Evolutionary conservation across 2,113 vertebrate species (phyloP), one percentile per base, ranked within the genome.

Genomic region (Ginglymostoma cirratum): DNA sequence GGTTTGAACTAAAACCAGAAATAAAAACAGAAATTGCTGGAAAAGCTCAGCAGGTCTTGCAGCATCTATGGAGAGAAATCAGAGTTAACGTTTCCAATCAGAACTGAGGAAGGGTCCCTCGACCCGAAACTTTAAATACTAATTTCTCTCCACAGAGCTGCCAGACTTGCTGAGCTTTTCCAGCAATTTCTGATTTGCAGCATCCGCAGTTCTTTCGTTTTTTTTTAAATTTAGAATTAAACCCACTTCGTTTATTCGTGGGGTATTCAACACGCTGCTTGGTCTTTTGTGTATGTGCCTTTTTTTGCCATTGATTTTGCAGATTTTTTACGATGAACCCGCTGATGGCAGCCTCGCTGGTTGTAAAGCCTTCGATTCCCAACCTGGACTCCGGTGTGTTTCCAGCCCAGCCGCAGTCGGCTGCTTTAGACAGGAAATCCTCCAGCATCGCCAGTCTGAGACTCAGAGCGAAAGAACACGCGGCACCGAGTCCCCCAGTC

Each of bases 301-400:
- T 7, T 38, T 48, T 42, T 38, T 52, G 12, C 12, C 55, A 12
- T 92, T 61, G 65, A 61, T 5, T 66, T 95, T 95, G 42, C 96
- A 97, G 97, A 96, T 97, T 97, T 96, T 97, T 98, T 92, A 97
- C 96, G 96, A 96, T 97, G 97, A 98, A 97, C 97, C 97, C 96
- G 95, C 96, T 97, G 19, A 42, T 97, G 97, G 97, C 96, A 96
- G 95, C 96, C 55, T 97, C 96, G 76, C 87, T 97, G 7, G 94
- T 97, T 80, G 96, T 97, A 96, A 98, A 98, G 97, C 96, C 96
- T 96, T 97, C 97, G 93, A 96, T 96, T 96, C 90, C 96, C 96
- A 96, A 96, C 0, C 96, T 97, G 96, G 97, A 97, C 95, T 96
- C 97, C 42, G 96, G 96, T 95, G 67, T 17, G 67, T 95, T 95